Base-by-base conservation (phyloP, 2,888 invertebrate species). In the Dyspetes luteomarginatus region DNA sequence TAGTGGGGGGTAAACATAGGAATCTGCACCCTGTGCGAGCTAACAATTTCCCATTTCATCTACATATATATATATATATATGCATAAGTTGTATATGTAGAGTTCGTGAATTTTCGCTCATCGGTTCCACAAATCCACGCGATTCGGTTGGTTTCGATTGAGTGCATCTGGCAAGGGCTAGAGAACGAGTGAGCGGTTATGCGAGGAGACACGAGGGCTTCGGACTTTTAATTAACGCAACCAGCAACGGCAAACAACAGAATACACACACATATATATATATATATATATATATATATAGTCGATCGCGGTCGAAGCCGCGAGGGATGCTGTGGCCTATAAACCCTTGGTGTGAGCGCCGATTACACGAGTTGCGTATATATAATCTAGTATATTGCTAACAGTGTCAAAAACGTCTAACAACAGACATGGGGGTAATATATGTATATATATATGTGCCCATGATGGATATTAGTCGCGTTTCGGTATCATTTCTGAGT, bases 161-260 rank as follows among this genome's bases (percentile, higher is more conserved):
- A 71, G 71, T 60, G 74, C 82, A 81, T 69, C 78, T 60, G 78
- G 81, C 73, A 41, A 9, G 67, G 17, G 24, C 30, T 9, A 58
- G 19, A 41, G 12, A 1, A 17, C 12, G 43, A 62, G 28, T 26
- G 28, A 12, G 48, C 5, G 69, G 64, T 78, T 19, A 17, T 30
- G 74, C 26, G 60, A 73, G 45, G 36, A 48, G 55, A 48, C 56
- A 50, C 26, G 64, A 78, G 56, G 74, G 55, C 73, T 77, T 78
- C 52, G 82, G 84, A 85, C 86, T 89, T 89, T 89, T 88, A 89
- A 89, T 90, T 88, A 90, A 89, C 88, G 86, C 78, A 77, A 72
- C 64, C 78, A 71, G 48, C 28, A 58, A 68, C 48, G 60, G 74
- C 65, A 67, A 82, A 62, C 72, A 78, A 76, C 65, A 55, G 65